Base-by-base conservation (phyloP, 2,113 vertebrate species). In the Todiramphus saurophagus region DNA sequence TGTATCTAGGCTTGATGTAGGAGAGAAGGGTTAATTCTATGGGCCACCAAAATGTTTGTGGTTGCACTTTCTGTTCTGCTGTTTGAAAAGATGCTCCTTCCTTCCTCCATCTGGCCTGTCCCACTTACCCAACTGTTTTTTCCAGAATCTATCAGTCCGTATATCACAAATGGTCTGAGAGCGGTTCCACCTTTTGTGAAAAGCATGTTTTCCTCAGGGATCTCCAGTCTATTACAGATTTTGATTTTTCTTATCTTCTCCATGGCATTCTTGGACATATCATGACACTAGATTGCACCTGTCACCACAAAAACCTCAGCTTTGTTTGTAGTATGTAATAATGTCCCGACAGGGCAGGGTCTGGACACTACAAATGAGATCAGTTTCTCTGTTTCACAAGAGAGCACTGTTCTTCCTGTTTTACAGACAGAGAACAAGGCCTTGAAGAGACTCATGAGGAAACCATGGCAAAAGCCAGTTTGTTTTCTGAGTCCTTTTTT, bases 331-430 rank as follows among this genome's bases (percentile, higher is more conserved):
- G 33, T 18, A 60, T 68, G 35, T 72, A 89, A 33, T 67, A 67
- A 46, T 68, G 31, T 64, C 76, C 30, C n/a, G 28, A 37, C 19
- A 37, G 17, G 51, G 16, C 35, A n/a, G 41, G 53, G 35, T 75
- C 33, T 87, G 89, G 69, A 82, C 48, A 23, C 66, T 64, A 24
- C 13, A 78, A 72, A 75, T 44, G 46, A 91, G 43, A 84, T 56
- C 24, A 24, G 13, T 78, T 93, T 66, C 64, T 92, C 51, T 89
- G 16, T 81, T 81, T 96, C 91, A 64, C 58, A 76, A 72, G 87
- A 53, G 67, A 94, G 33, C 81, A 76, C 53, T 93, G 62, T 87
- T 94, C 89, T 82, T 83, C 43, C 37, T 91, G 17, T 68, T 91
- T 82, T 66, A 37, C 75, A 53, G 43, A 16, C 33, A 76, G 56